Percentiles rank a stretch among this genome's conserved stretches.
Conservation (phyloP, 1,140 invertebrate species). For the Meloidogyne floridensis region DNA sequence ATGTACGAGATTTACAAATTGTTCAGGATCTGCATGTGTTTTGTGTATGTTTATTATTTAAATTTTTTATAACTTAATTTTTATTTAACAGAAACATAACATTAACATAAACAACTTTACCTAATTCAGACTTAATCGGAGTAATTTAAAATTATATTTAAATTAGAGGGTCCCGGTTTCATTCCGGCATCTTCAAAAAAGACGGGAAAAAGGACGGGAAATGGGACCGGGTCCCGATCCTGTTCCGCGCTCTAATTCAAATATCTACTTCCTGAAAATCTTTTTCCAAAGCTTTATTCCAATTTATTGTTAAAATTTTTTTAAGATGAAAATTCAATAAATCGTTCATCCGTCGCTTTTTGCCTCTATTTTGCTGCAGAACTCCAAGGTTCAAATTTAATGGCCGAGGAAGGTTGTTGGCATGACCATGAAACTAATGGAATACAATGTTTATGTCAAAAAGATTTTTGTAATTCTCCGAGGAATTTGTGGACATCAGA, state of each 20-base stretch:
- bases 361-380: conserved; percentile 17
- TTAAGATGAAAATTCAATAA: conserved; percentile 23
- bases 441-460: conserved; percentile 30
- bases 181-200: no score
- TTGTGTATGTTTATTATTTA: conserved; percentile 30
- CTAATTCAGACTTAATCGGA: no score
- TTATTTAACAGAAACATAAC: no score
- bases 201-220: no score
- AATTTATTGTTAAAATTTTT: neutral
- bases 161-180: no score
- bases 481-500: conserved; percentile 25
- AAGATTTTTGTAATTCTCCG: conserved; percentile 32
- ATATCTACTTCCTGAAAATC: neutral
- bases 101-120: no score
- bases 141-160: neutral
- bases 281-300: neutral
- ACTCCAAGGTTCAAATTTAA: neutral
- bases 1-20: conserved; percentile 29
- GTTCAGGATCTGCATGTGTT: conserved; percentile 32
- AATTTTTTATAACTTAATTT: no score
- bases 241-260: no score
- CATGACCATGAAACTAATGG: neutral
- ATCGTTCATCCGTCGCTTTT: conserved; percentile 23
- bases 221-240: no score
- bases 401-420: conserved; percentile 27